Evolutionary conservation across 2,888 invertebrate genomes (phyloP), one percentile per base, ranked within the genome.

Genomic region (Myopa testacea): DNA sequence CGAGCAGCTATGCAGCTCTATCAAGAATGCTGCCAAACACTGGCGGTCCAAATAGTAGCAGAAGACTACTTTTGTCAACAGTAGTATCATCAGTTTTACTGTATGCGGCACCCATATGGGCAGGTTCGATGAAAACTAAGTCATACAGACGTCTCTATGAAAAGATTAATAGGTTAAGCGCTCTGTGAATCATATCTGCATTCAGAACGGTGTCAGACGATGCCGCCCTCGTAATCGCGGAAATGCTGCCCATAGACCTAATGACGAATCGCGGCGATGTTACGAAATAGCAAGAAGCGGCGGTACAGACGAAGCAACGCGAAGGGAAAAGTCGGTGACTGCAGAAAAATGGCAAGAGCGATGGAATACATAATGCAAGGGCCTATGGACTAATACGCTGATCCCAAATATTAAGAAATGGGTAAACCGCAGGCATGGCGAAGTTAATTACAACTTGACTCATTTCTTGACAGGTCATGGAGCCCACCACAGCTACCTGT

Each of bases 351-450:
- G 62, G 19, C 62, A 62, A 26, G n/a, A 12, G 19, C 62, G 62
- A 4, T 62, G 62, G 62, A 10, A 26, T 10, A 8, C 8, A 4
- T 19, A 5, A 26, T 2, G 5, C 6, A 62, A 62, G 10, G 62
- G 62, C 4, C 62, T 5, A 12, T 62, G 62, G 62, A 62, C 62
- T 5, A 3, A 26, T 26, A 26, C 7, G 14, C 26, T 62, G 14
- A 62, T 62, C 14, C 58, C 58, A 19, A 58, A 62, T 10, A 62
- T 62, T 62, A 62, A 62, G 26, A 26, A 26, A 26, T 62, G 62
- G 62, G 5, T 62, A 14, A 10, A n/a, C 4, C 26, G 62, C 19
- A 62, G 10, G 26, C 62, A 62, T 26, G 62, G 26, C 0, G 62
- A 62, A n/a, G 14, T 62, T 10, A 62, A 62, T 10, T 62, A 26